Evolutionary conservation across 2,888 invertebrate genomes (phyloP), one percentile per base, ranked within the genome.

Genomic region (Drosophila anceps): DNA sequence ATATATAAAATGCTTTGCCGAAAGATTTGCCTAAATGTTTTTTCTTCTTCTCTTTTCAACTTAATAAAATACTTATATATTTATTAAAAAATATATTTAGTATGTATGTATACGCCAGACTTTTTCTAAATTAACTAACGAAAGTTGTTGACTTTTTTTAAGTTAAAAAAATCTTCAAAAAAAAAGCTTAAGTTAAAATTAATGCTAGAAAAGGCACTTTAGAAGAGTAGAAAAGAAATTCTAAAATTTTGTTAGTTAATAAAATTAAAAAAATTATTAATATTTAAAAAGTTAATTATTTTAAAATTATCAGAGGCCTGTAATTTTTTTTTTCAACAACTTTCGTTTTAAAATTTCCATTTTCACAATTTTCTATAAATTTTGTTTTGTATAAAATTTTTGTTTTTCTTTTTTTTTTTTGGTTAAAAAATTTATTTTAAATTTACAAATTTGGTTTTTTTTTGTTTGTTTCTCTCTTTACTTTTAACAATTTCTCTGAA

Each of bases 401-500:
- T 75, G 0, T 63, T 35, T 43, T 67, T 18, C 51, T 75, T 0
- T 64, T 35, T 43, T 27, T 69, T 74, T 67, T 31, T 24, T n/a
- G n/a, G 15, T 48, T 75, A 75, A 78, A 81, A 80, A 78, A 66
- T 67, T 67, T 60, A 41, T 74, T 20, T 73, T 82, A 68, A 66
- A 75, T 85, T 79, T 79, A 79, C 66, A 79, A 73, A 69, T 79
- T 81, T 74, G 35, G 10, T 39, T 58, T 50, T 37, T 29, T 64
- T 50, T 53, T 37, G 10, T 50, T 48, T 39, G 44, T 46, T 59
- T 43, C 55, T 61, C 59, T 51, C 48, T 50, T 73, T 76, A 31
- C 64, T 73, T 73, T 87, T 79, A 88, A 86, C 77, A 79, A 60
- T 76, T 80, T 84, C 84, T 90, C 91, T 92, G 91, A 91, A 91